phyloP scores from a whole-genome alignment of 2,113 vertebrate species.

The Peromyscus maniculatus region DNA sequence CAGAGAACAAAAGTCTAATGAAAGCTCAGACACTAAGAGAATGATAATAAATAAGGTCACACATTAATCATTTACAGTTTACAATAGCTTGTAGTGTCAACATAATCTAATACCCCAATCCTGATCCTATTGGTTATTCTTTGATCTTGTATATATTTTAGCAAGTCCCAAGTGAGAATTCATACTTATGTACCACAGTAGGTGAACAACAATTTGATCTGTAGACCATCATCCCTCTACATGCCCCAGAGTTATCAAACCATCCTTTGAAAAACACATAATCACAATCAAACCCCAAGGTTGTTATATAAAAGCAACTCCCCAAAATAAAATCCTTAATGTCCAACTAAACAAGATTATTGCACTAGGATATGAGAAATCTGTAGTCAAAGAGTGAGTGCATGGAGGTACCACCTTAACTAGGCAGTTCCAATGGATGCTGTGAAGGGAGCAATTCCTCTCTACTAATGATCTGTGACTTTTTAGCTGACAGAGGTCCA shows the following conservation, averaged over 20 bases:
- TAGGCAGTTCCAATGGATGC: not conserved
- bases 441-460: not conserved
- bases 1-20: not conserved
- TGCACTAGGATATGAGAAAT: not conserved
- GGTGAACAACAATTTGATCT: not conserved
- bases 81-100: not conserved
- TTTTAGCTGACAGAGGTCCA: conserved; percentile 53
- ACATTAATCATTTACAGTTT: not conserved
- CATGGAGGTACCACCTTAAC: not conserved
- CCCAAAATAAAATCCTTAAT: not conserved
- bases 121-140: not conserved
- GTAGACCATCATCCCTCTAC: not conserved
- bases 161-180: not conserved
- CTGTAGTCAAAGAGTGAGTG: not conserved
- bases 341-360: not conserved
- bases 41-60: not conserved
- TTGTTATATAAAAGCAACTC: not conserved
- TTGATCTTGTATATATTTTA: not conserved
- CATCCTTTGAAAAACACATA: not conserved
- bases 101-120: not conserved
- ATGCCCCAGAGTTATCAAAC: not conserved
- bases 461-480: conserved; percentile 46
- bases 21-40: not conserved
- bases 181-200: not conserved
- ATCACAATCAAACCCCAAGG: not conserved